Evolutionary conservation across 2,797 vertebrate genomes (phyloP), one percentile per base, ranked within the genome.

Genomic region (Brotula barbata): DNA sequence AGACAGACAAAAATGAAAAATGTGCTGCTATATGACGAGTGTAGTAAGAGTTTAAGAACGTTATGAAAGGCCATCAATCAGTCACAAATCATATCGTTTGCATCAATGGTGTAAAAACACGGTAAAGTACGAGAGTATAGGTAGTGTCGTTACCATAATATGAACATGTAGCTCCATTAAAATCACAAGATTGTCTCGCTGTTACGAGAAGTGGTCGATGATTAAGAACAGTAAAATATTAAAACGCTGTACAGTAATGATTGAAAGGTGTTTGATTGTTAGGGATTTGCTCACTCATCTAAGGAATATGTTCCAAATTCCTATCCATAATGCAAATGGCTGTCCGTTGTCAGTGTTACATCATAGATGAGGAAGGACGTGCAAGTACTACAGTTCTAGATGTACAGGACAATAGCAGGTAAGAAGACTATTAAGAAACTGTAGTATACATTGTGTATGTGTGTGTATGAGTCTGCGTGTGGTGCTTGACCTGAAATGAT

Each of bases 61-160:
- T 90, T 83, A 90, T 89, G 88, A 91, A 92, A 93, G 91, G 92
- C 90, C 89, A 91, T 90, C 85, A 83, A 81, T 81, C 80, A 83
- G 85, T 83, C 80, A 74, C 78, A 75, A 72, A 72, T 83, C 76
- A 71, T 71, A 66, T 77, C 58, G 85, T 82, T 82, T 83, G 66
- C 76, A 71, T 83, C 71, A 21, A 63, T 85, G 84, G 85, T 90
- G 86, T 87, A 91, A 86, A 78, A 58, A 77, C 81, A 82, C 68
- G 68, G 67, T 76, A 67, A 83, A 80, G 78, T 81, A 81, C 76
- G 65, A 68, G 78, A 84, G 73, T 75, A 77, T 82, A 83, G 84
- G 85, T 84, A 88, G 85, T 78, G 82, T 80, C 66, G 81, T 82
- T 83, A 83, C 81, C 68, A 70, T 83, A 72, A 86, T 68, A 71